These are phyloP conservation scores for Saguinus oedipus DNA, from an alignment of 2,797 vertebrate genomes.

Conservation along the genomic window DNA sequence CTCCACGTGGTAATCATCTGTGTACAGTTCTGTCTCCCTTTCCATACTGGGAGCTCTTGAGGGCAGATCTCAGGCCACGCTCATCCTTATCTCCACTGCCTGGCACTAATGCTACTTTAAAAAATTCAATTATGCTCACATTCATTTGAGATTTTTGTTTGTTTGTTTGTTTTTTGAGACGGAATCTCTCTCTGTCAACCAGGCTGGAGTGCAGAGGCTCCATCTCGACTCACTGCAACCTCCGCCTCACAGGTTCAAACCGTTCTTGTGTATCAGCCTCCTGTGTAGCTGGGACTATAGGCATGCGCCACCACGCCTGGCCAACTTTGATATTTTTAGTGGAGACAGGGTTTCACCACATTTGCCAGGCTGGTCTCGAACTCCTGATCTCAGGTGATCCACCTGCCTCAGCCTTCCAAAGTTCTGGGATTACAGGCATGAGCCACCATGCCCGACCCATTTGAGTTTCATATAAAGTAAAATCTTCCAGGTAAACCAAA, in stretches of 20 bases:
- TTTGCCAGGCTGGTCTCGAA: background rate
- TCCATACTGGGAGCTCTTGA: background rate
- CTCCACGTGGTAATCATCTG: background rate
- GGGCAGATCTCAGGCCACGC: fast-evolving
- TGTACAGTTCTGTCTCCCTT: background rate
- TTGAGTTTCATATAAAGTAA: background rate
- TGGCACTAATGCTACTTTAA: fast-evolving
- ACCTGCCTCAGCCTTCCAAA: background rate
- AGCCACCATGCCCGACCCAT: background rate
- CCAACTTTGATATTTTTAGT: background rate
- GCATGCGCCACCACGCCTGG: background rate
- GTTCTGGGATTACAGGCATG: background rate
- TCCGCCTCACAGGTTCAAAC: background rate
- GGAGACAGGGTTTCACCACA: background rate
- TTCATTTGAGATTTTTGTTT: background rate
- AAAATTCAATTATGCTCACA: background rate
- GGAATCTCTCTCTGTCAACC: background rate
- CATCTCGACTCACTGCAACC: background rate
- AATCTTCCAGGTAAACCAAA: background rate
- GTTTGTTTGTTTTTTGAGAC: background rate
- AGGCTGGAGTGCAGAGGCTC: background rate
- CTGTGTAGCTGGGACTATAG: background rate
- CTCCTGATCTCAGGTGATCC: background rate
- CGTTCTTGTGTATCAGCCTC: background rate
- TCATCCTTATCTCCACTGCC: background rate